Base-by-base conservation (phyloP, 2,113 vertebrate genomes). In the Bubo scandiacus region DNA sequence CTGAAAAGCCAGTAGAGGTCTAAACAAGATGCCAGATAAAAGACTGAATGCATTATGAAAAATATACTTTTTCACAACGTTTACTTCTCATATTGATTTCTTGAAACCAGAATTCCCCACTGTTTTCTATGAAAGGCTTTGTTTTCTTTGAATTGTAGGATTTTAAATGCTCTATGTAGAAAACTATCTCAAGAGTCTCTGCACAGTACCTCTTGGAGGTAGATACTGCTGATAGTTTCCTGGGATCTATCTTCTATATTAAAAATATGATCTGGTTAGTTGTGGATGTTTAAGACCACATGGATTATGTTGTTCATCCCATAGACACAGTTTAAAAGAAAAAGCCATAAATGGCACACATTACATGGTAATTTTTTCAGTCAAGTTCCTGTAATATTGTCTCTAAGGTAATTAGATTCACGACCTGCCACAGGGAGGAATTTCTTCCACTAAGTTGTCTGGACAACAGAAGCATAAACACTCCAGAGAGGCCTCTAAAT, bases 401-500 rank as follows among this genome's bases (percentile, higher is more conserved):
- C 96, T 94, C 84, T 47, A 95, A 86, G 78, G 74, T 95, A 96
- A 96, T 94, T 58, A 96, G 94, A 96, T 95, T 94, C 94, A 94
- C 61, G 67, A 85, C 73, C 90, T 91, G 91, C 91, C 84, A 93
- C 11, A 34, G 67, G 84, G 85, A 96, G 54, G 61, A 73, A 88
- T 95, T 96, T 94, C 95, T 97, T 90, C 91, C 55, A 71, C 67
- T 66, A 82, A 97, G 90, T 86, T 95, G 79, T 72, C 95, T 95
- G 88, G 93, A 97, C 97, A 85, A 79, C 26, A 95, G 59, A 93
- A 88, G 63, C 82, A 77, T 74, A 85, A 97, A 94, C 86, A 92
- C 79, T 96, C 95, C 96, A 84, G 72, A 34, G 88, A 90, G 91
- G 82, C 81, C 94, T 91, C 96, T 96, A 92, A 91, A 97, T 97